Percentiles rank a stretch among this genome's conserved stretches.
Conservation (phyloP, 2,888 invertebrate genomes). For the Glaucopsyche alexis region DNA sequence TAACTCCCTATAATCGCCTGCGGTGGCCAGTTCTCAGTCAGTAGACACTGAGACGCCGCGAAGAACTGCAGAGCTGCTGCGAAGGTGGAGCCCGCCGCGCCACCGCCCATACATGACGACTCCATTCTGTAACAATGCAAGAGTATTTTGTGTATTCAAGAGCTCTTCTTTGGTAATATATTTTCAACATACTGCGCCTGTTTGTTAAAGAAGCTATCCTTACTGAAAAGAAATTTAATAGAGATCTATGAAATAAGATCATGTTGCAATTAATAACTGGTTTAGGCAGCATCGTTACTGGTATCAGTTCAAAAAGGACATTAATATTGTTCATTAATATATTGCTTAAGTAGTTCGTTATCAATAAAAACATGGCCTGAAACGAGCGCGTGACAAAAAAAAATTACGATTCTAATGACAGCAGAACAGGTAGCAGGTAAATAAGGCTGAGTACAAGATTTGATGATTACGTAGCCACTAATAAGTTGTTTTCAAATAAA, state of each 20-base stretch:
- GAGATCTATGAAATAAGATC: not conserved
- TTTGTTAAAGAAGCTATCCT: too few species aligned
- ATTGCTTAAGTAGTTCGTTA: not conserved
- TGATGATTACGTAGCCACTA: not conserved
- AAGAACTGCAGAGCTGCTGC: conserved; percentile 63
- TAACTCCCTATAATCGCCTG: conserved; percentile 49
- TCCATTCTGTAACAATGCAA: conserved; percentile 14
- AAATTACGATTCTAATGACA: not conserved
- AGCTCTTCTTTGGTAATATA: not conserved
- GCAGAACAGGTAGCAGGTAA: not conserved
- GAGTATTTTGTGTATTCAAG: not conserved
- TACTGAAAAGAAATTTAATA: too few species aligned
- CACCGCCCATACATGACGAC: conserved; percentile 39
- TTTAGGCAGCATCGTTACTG: not conserved
- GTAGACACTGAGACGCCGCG: conserved; percentile 59
- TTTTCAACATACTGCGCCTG: not conserved
- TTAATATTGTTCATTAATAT: not conserved
- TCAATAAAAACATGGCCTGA: not conserved
- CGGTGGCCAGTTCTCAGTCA: conserved; percentile 56
- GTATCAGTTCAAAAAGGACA: not conserved
- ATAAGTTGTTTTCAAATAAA: not conserved
- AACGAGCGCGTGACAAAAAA: not conserved
- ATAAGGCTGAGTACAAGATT: not conserved
- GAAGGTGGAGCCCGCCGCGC: conserved; percentile 47
- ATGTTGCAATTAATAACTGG: not conserved